Evolutionary conservation across 2,113 vertebrate species (phyloP).

Genomic region (Morone chrysops): DNA sequence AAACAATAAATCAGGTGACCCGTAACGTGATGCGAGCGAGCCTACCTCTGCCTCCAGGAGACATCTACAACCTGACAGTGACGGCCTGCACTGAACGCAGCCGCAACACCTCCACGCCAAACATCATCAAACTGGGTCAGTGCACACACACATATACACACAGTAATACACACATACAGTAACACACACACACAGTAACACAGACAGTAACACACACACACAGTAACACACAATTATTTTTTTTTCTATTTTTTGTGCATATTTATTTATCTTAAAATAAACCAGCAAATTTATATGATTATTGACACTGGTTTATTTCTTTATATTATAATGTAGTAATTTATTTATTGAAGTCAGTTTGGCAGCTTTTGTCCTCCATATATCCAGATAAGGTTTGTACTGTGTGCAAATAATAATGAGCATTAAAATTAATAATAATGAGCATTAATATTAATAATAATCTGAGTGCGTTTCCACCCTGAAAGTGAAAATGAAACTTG

Average conservation of each 20-base stretch:
- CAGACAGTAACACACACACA: neutral
- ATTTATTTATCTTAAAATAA: too few species aligned
- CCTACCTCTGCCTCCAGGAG: constrained; percentile 91
- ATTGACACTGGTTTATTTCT: too few species aligned
- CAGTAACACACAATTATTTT: too few species aligned
- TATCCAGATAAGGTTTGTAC: too few species aligned
- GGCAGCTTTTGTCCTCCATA: too few species aligned
- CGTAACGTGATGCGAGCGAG: constrained; percentile 91
- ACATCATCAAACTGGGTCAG: constrained; percentile 93
- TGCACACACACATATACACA: constrained; percentile 20
- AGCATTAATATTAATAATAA: too few species aligned
- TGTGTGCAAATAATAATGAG: too few species aligned
- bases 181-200: neutral
- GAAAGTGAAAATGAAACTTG: constrained; percentile 28
- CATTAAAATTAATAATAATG: too few species aligned
- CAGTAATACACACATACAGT: constrained; percentile 11
- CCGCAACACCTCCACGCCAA: constrained; percentile 90
- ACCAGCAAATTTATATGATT: too few species aligned
- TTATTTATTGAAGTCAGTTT: too few species aligned
- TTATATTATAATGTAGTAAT: too few species aligned
- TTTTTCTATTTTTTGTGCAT: too few species aligned
- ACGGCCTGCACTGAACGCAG: constrained; percentile 94
- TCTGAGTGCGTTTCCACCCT: neutral
- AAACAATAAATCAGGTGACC: constrained; percentile 85
- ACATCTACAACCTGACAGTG: constrained; percentile 97